Conservation (phyloP, 2,113 vertebrate genomes). For the Varanus komodoensis region DNA sequence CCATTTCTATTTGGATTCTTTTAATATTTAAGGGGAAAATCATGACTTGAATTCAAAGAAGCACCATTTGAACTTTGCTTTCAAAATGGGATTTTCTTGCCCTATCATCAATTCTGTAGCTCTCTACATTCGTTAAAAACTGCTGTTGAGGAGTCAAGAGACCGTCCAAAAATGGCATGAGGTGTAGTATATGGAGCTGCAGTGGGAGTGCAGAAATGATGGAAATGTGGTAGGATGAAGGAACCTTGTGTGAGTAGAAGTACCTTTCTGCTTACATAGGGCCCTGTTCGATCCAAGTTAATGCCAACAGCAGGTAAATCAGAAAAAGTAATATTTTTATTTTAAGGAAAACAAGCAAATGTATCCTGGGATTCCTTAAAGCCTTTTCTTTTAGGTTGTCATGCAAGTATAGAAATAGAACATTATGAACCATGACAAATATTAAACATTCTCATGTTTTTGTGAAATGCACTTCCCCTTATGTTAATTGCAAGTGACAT, state of each 20-base stretch:
- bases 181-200: background rate
- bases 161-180: background rate
- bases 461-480: background rate
- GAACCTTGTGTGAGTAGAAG: background rate
- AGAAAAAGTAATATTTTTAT: background rate
- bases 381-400: no score
- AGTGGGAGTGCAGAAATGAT: background rate
- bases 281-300: background rate
- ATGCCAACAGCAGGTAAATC: background rate
- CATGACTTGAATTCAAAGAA: background rate
- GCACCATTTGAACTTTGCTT: background rate
- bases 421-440: background rate
- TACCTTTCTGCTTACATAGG: background rate
- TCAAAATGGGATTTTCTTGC: background rate
- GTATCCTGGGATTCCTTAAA: background rate
- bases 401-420: background rate
- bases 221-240: background rate
- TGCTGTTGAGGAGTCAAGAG: background rate
- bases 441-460: background rate
- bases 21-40: background rate
- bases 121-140: background rate
- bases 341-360: background rate
- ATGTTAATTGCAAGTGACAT: background rate
- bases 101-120: background rate
- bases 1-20: background rate